phyloP scores from a whole-genome alignment of 1,140 invertebrate species.

The Nebria ingens region DNA sequence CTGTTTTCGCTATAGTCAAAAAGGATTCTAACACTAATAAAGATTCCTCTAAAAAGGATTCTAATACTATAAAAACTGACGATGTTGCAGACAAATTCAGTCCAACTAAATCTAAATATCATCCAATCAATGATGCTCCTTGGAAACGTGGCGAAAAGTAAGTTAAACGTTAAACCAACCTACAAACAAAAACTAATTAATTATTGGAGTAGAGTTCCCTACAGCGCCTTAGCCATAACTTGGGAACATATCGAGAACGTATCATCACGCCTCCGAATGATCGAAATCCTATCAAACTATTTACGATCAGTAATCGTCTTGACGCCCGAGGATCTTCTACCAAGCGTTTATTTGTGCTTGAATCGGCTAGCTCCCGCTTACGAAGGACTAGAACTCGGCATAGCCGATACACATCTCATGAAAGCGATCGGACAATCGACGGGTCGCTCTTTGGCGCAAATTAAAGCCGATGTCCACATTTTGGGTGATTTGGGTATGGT shows the following conservation, averaged over 20 bases:
- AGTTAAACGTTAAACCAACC: conserved; percentile 12
- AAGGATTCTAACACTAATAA: conserved; percentile 10
- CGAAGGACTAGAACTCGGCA: conserved; percentile 79
- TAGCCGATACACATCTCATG: conserved; percentile 89
- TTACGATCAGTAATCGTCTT: conserved; percentile 85
- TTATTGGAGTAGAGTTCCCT: conserved; percentile 65
- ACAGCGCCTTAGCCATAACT: conserved; percentile 82
- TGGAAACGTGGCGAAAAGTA: conserved; percentile 72
- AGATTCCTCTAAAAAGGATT: no score
- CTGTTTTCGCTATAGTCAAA: neutral
- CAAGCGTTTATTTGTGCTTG: conserved; percentile 88
- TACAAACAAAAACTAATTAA: conserved; percentile 8
- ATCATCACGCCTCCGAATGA: conserved; percentile 82
- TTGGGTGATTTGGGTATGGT: conserved; percentile 88
- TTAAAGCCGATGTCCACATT: conserved; percentile 69
- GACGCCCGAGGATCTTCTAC: conserved; percentile 77
- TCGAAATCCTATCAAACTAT: conserved; percentile 90
- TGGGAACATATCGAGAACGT: conserved; percentile 85
- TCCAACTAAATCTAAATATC: conserved; percentile 66
- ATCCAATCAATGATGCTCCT: conserved; percentile 82
- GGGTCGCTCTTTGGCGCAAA: conserved; percentile 73
- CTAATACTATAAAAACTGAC: conserved; percentile 21
- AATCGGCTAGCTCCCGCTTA: conserved; percentile 94
- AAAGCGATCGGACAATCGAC: conserved; percentile 92
- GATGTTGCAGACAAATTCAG: conserved; percentile 59